Conservation (phyloP, 2,113 vertebrate species). For the Prionailurus bengalensis region DNA sequence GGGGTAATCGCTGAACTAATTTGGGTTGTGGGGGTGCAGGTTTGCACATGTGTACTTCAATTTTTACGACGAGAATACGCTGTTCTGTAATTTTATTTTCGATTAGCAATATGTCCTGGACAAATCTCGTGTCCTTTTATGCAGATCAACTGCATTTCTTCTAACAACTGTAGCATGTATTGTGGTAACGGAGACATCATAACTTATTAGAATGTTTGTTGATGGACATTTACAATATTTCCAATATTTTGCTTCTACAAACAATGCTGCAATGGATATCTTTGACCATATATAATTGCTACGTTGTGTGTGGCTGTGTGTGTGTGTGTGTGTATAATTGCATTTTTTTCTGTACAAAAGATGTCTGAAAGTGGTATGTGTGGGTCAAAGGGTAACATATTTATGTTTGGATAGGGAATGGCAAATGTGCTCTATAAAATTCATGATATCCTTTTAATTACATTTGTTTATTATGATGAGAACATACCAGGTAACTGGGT, state of each 20-base stretch:
- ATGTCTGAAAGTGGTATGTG: not conserved
- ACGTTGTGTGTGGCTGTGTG: not conserved
- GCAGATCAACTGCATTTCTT: not conserved
- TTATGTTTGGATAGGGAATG: not conserved
- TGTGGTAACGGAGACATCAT: not conserved
- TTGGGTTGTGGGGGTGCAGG: not conserved
- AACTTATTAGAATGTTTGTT: not conserved
- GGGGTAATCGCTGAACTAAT: not conserved
- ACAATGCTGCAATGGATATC: not conserved
- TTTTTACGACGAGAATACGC: not conserved
- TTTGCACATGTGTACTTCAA: not conserved
- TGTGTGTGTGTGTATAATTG: not conserved
- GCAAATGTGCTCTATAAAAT: not conserved
- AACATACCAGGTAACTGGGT: not conserved
- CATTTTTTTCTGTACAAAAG: not conserved
- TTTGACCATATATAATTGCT: not conserved
- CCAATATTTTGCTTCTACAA: conserved; percentile 11
- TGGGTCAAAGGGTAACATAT: not conserved
- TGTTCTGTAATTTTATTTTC: not conserved
- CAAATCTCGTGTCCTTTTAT: not conserved
- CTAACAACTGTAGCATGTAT: not conserved
- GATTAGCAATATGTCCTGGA: not conserved
- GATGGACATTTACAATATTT: not conserved
- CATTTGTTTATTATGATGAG: not conserved
- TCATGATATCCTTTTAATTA: not conserved